phyloP scores from a whole-genome alignment of 2,113 vertebrate species.

The Oenanthe oenanthe region DNA sequence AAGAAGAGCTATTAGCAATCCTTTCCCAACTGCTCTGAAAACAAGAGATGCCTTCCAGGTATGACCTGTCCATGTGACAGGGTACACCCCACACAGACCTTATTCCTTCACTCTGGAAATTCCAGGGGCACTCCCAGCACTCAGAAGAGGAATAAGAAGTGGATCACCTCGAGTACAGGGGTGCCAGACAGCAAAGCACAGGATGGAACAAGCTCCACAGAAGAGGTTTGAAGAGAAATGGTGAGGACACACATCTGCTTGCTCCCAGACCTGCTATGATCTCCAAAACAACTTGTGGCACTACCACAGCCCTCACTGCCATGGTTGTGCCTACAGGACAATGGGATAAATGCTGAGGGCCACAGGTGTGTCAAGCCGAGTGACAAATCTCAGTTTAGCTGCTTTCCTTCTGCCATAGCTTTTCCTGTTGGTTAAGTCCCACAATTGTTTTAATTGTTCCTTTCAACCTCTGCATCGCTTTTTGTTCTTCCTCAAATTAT shows the following conservation, averaged over 20 bases:
- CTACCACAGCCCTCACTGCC: neutral
- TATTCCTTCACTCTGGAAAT: conserved; percentile 13
- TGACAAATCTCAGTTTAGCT: conserved; percentile 9
- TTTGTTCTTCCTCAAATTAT: conserved; percentile 56
- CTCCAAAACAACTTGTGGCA: neutral
- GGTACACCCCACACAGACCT: neutral
- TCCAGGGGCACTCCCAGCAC: neutral
- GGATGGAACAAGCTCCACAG: neutral
- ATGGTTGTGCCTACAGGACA: neutral
- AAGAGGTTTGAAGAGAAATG: neutral
- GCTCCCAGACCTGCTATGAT: neutral
- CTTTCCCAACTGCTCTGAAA: conserved; percentile 64
- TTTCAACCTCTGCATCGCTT: conserved; percentile 14
- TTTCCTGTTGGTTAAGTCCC: conserved; percentile 49
- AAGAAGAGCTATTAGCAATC: conserved; percentile 64
- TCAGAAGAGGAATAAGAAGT: neutral
- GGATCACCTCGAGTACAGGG: neutral
- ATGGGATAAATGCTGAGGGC: neutral
- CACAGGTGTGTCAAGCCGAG: neutral
- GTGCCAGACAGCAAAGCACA: neutral
- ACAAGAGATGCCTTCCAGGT: conserved; percentile 73
- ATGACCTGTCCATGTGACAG: conserved; percentile 25
- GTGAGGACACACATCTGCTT: neutral
- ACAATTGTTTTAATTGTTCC: conserved; percentile 50
- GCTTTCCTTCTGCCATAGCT: neutral